Evolutionary conservation across 2,888 invertebrate genomes (phyloP).

Genomic region (Exephanes ischioxanthus): DNA sequence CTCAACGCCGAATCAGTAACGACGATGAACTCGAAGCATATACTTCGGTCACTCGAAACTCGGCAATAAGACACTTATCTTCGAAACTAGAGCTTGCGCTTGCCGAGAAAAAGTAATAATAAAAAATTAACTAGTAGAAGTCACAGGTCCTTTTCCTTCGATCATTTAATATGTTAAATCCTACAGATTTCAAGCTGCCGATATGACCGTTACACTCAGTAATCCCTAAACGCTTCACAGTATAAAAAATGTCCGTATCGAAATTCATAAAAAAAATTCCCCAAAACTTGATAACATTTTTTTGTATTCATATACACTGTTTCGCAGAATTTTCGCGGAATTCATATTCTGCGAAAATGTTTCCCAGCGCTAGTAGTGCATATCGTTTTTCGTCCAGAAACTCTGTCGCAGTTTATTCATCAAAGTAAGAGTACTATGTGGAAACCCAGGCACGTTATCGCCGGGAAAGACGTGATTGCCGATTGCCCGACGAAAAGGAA

Average conservation of each 20-base stretch:
- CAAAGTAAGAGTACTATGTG: neutral
- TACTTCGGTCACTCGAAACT: neutral
- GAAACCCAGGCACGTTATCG: neutral
- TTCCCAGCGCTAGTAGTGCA: neutral
- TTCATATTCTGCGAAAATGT: neutral
- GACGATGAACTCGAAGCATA: neutral
- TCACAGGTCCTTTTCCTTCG: neutral
- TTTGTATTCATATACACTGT: neutral
- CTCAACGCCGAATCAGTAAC: neutral
- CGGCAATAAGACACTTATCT: neutral
- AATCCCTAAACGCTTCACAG: neutral
- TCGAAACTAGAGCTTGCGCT: neutral
- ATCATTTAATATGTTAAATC: neutral
- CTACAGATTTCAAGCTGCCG: neutral
- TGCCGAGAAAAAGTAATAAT: neutral
- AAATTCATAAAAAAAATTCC: neutral
- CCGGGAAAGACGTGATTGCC: neutral
- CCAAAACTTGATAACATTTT: neutral
- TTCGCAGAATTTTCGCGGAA: no score
- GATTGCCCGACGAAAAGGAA: neutral
- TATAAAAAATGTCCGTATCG: neutral
- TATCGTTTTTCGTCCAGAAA: neutral
- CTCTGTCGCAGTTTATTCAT: neutral
- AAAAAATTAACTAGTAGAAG: neutral
- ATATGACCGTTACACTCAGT: neutral